phyloP scores from a whole-genome alignment of 2,888 invertebrate species.

The Lamellibrachia satsuma region DNA sequence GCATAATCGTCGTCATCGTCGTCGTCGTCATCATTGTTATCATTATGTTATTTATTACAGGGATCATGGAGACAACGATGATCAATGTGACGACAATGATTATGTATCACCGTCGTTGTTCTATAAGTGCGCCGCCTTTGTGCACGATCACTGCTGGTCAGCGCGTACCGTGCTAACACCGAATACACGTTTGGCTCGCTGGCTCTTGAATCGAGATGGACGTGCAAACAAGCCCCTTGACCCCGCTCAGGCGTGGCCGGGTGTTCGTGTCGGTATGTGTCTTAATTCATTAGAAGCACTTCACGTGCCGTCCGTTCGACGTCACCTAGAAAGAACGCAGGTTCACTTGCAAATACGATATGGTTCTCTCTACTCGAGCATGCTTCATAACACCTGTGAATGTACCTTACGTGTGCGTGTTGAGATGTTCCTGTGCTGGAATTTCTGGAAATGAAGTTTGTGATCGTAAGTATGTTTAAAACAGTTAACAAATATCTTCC shows the following conservation, averaged over 20 bases:
- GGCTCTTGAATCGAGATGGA: neutral
- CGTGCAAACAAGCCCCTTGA: neutral
- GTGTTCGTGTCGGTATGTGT: conserved; percentile 1
- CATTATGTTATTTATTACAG: too few relatives aligned
- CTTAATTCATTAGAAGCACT: neutral
- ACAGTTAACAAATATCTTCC: too few relatives aligned
- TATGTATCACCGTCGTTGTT: too few relatives aligned
- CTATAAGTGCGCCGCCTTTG: too few relatives aligned
- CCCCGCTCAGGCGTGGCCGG: neutral
- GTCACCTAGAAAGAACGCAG: neutral
- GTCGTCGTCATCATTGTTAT: too few relatives aligned
- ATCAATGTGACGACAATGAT: too few relatives aligned
- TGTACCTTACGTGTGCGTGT: neutral
- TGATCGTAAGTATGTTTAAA: neutral
- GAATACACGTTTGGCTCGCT: neutral
- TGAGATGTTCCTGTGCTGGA: neutral
- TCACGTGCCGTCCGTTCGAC: neutral
- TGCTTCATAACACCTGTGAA: neutral
- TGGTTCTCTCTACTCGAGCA: neutral
- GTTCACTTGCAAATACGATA: neutral
- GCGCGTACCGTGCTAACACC: too few relatives aligned
- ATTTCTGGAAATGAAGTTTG: neutral
- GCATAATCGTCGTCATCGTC: too few relatives aligned
- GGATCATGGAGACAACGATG: too few relatives aligned
- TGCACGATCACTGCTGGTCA: too few relatives aligned